Conservation (phyloP, 2,888 invertebrate genomes). For the Phaonia tiefii region DNA sequence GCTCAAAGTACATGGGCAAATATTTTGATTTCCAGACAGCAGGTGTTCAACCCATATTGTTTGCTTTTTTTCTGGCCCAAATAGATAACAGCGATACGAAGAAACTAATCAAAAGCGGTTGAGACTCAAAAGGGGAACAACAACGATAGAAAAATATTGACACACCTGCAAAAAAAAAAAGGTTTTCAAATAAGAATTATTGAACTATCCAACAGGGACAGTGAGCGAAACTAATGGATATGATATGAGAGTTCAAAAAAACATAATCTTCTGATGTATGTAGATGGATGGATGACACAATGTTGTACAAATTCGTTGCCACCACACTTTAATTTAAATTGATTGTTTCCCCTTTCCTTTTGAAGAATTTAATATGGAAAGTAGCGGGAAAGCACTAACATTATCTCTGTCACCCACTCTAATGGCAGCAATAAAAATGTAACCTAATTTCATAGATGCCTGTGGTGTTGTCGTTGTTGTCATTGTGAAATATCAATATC, state of each 20-base stretch:
- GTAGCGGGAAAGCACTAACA: background rate
- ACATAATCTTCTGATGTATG: no score
- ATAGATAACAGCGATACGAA: background rate
- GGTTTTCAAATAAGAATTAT: slow-evolving; percentile 4
- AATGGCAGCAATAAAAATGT: slow-evolving; percentile 18
- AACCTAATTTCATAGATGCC: slow-evolving; percentile 34
- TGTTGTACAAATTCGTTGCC: background rate
- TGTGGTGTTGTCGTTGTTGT: slow-evolving; percentile 18
- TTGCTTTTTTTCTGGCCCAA: no score
- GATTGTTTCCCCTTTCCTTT: background rate
- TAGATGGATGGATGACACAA: background rate
- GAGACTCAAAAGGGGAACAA: background rate
- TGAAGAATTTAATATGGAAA: slow-evolving; percentile 38
- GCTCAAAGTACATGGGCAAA: slow-evolving; percentile 11
- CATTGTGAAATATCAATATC: slow-evolving; percentile 11
- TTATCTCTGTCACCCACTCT: background rate
- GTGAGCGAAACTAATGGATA: background rate
- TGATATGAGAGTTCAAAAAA: slow-evolving; percentile 2
- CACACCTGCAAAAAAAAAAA: slow-evolving; percentile 50
- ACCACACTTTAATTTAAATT: no score
- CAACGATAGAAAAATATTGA: slow-evolving; percentile 28
- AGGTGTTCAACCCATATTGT: slow-evolving; percentile 25
- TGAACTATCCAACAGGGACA: background rate
- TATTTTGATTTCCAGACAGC: background rate
- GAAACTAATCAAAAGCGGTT: background rate